Conservation (phyloP, 2,797 vertebrate species). For the Euthynnus affinis region DNA sequence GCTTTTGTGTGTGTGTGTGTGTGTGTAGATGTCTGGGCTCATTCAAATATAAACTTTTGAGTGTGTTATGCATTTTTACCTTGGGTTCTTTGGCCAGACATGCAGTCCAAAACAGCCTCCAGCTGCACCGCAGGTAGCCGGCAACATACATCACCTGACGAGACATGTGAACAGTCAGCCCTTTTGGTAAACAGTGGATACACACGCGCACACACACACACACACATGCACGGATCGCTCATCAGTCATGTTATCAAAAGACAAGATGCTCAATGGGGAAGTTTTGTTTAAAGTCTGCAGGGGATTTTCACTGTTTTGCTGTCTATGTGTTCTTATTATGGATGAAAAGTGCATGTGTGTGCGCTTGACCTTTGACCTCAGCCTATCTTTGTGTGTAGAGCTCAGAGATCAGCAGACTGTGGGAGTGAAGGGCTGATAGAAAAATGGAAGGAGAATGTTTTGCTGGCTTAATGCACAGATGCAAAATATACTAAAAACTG, state of each 20-base stretch:
- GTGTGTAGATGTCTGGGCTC: background rate
- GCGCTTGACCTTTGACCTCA: slow-evolving; percentile 44
- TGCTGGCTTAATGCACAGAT: slow-evolving; percentile 47
- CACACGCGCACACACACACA: slow-evolving; percentile 18
- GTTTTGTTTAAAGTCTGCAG: slow-evolving; percentile 29
- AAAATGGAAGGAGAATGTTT: slow-evolving; percentile 19
- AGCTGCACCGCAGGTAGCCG: slow-evolving; percentile 53
- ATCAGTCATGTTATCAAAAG: slow-evolving; percentile 40
- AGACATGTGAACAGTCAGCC: slow-evolving; percentile 60
- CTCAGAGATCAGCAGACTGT: slow-evolving; percentile 35
- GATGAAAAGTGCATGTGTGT: slow-evolving; percentile 28
- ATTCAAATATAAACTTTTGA: background rate
- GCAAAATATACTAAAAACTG: background rate
- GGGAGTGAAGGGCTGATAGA: slow-evolving; percentile 16
- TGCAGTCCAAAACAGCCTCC: slow-evolving; percentile 36
- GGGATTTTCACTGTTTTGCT: slow-evolving; percentile 22
- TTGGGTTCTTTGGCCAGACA: background rate
- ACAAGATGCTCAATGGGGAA: slow-evolving; percentile 25
- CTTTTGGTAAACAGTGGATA: slow-evolving; percentile 22
- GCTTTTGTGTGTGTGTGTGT: background rate
- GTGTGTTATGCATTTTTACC: background rate
- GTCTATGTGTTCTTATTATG: slow-evolving; percentile 24
- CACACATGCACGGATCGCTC: slow-evolving; percentile 38
- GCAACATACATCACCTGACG: slow-evolving; percentile 65
- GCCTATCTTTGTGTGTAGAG: slow-evolving; percentile 41